Percentiles rank a stretch among this genome's conserved stretches.
Conservation (phyloP, 2,888 invertebrate genomes). For the Tipula vernalis region DNA sequence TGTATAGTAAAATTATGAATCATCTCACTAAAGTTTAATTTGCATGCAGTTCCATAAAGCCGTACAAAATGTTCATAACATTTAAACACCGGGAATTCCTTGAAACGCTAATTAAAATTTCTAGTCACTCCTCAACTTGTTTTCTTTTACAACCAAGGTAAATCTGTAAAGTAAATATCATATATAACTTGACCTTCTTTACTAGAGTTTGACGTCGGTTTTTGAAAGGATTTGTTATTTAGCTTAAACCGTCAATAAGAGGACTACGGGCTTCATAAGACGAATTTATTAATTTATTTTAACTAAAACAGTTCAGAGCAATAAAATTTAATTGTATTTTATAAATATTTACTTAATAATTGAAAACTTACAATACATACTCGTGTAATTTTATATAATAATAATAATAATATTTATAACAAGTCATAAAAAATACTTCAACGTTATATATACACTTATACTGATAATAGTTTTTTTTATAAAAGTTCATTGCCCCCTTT, state of each 20-base stretch:
- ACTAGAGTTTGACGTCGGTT: too few relatives aligned
- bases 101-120: not conserved
- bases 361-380: not conserved
- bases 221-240: too few relatives aligned
- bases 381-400: not conserved
- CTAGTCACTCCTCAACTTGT: not conserved
- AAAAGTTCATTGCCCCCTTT: constrained; percentile 15
- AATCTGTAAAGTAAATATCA: not conserved
- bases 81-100: not conserved
- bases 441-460: not conserved
- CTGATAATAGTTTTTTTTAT: not conserved
- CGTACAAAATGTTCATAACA: too few relatives aligned
- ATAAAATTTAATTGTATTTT: not conserved
- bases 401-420: not conserved
- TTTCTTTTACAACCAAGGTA: not conserved
- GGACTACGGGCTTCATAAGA: too few relatives aligned
- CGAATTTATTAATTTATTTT: too few relatives aligned
- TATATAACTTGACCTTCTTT: not conserved
- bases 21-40: too few relatives aligned
- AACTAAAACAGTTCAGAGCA: too few relatives aligned
- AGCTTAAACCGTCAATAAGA: not conserved
- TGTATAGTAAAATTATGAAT: too few relatives aligned
- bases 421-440: not conserved
- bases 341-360: constrained; percentile 6
- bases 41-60: too few relatives aligned